phyloP scores from a whole-genome alignment of 1,140 invertebrate species.

The Apis laboriosa region DNA sequence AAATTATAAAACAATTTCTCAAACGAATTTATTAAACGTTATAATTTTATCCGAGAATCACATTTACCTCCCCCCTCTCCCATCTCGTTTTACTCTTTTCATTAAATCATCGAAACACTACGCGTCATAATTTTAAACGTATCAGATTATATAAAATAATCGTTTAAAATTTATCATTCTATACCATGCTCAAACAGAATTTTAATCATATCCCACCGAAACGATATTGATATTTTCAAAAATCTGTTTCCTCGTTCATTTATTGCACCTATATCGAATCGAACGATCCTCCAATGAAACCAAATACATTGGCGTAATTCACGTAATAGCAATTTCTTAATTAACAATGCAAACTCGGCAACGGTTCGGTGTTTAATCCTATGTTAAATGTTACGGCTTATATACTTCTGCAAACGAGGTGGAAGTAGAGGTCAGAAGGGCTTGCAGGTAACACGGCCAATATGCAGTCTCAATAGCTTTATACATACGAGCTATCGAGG shows the following conservation, averaged over 20 bases:
- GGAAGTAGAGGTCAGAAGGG: conserved; percentile 11
- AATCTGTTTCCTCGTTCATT: background rate
- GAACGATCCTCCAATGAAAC: background rate
- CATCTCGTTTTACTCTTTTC: too few relatives aligned
- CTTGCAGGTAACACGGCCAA: conserved; percentile 17
- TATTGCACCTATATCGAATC: background rate
- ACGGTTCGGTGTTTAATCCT: background rate
- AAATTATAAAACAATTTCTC: too few relatives aligned
- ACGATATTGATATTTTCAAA: background rate
- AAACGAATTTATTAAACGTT: too few relatives aligned
- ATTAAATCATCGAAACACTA: too few relatives aligned
- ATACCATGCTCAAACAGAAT: too few relatives aligned
- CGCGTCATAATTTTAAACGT: too few relatives aligned
- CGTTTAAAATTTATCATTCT: too few relatives aligned
- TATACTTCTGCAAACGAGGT: background rate
- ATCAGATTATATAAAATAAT: too few relatives aligned
- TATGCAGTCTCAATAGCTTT: conserved; percentile 40
- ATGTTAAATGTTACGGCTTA: background rate
- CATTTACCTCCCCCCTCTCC: too few relatives aligned
- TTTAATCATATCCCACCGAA: too few relatives aligned
- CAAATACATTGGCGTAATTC: background rate
- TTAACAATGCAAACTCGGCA: conserved; percentile 2
- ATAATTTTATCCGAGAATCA: too few relatives aligned
- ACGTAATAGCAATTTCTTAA: background rate
- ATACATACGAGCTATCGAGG: conserved; percentile 47